phyloP scores from a whole-genome alignment of 2,888 invertebrate genomes.

The Tricholauxania praeusta region DNA sequence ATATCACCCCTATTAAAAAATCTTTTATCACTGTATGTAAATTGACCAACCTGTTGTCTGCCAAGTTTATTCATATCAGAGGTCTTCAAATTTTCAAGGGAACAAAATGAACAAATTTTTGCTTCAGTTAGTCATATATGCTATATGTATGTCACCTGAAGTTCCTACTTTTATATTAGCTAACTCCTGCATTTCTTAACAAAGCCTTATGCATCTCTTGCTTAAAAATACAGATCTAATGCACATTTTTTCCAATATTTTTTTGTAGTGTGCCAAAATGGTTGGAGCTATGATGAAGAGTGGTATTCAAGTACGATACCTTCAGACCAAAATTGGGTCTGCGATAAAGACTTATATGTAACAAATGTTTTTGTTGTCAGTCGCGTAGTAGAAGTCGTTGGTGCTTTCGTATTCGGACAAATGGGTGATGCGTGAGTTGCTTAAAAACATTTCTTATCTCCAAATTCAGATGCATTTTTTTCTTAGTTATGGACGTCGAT shows the following conservation, averaged over 20 bases:
- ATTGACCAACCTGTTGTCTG: too few relatives aligned
- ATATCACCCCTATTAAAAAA: too few relatives aligned
- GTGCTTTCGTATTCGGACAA: slow-evolving; percentile 72
- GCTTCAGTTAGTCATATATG: too few relatives aligned
- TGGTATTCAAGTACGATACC: slow-evolving; percentile 71
- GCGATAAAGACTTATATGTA: slow-evolving; percentile 70
- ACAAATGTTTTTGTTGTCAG: slow-evolving; percentile 71
- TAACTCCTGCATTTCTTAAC: too few relatives aligned
- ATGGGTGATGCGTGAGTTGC: slow-evolving; percentile 71
- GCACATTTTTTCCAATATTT: slow-evolving; percentile 36
- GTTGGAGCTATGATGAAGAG: slow-evolving; percentile 71
- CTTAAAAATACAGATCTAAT: neutral
- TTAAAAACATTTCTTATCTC: neutral
- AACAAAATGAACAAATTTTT: too few relatives aligned
- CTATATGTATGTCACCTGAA: too few relatives aligned
- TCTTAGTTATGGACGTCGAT: slow-evolving; percentile 69
- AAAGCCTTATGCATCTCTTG: too few relatives aligned
- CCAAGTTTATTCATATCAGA: too few relatives aligned
- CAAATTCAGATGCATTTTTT: neutral
- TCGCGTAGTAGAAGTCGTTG: slow-evolving; percentile 71
- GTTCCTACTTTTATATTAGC: too few relatives aligned
- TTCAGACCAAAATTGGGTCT: slow-evolving; percentile 72
- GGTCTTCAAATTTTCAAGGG: too few relatives aligned
- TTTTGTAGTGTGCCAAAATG: slow-evolving; percentile 69
- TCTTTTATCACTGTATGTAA: too few relatives aligned